Conservation (phyloP, 2,888 invertebrate genomes). For the Epirrita christyi region DNA sequence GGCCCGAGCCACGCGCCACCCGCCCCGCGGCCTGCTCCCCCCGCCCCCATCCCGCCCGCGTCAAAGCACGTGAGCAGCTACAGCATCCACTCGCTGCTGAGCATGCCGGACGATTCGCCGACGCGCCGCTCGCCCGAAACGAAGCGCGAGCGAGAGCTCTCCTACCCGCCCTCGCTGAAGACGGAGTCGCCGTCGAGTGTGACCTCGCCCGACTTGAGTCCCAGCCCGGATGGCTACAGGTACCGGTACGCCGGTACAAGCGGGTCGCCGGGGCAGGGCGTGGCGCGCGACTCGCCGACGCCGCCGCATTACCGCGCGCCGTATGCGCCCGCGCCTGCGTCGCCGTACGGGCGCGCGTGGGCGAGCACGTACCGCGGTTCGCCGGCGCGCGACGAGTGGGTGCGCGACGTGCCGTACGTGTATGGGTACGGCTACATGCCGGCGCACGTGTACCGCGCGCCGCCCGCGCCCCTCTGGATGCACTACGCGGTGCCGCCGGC, state of each 20-base stretch:
- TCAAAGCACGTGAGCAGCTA: constrained; percentile 88
- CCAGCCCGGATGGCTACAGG: constrained; percentile 73
- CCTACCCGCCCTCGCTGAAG: constrained; percentile 65
- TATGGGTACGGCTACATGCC: constrained; percentile 76
- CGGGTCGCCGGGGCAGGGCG: constrained; percentile 37
- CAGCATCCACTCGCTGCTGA: constrained; percentile 93
- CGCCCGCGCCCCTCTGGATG: constrained; percentile 74
- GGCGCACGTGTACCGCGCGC: constrained; percentile 69
- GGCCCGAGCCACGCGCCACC: constrained; percentile 50
- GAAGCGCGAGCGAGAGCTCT: constrained; percentile 76
- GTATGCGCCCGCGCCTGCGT: constrained; percentile 39
- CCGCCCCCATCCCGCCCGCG: constrained; percentile 51
- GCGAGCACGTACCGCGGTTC: constrained; percentile 40
- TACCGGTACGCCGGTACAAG: constrained; percentile 72
- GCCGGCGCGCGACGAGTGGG: constrained; percentile 48
- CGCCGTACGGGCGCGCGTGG: constrained; percentile 48
- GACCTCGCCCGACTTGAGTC: constrained; percentile 73
- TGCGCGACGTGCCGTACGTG: constrained; percentile 66
- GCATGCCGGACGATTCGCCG: constrained; percentile 84
- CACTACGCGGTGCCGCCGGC: constrained; percentile 80
- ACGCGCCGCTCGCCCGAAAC: constrained; percentile 66
- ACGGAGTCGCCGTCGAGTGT: constrained; percentile 73
- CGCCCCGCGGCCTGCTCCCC: constrained; percentile 49
- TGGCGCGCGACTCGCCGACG: constrained; percentile 61
- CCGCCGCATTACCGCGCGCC: constrained; percentile 70